These are phyloP conservation scores for Hypena proboscidalis DNA, from an alignment of 2,888 invertebrate species.

Conservation along the genomic window DNA sequence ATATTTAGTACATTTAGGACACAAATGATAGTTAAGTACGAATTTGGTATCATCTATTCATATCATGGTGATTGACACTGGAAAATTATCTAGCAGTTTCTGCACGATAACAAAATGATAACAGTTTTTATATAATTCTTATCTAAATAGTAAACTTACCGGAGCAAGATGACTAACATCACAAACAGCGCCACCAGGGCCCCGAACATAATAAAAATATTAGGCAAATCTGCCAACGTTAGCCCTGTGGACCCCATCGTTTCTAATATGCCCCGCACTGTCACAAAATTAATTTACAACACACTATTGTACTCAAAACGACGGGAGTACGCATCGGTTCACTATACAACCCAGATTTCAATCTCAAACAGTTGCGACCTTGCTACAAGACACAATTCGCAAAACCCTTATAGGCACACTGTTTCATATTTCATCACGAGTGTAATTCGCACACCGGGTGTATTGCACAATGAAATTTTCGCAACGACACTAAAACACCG, in stretches of 20 bases:
- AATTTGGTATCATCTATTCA: no score
- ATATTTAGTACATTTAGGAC: no score
- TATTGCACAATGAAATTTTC: conserved; percentile 55
- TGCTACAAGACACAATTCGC: conserved; percentile 58
- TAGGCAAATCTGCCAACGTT: conserved; percentile 90
- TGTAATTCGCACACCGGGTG: conserved; percentile 36
- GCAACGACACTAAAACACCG: conserved; percentile 52
- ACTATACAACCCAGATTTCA: conserved; percentile 54
- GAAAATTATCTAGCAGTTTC: conserved; percentile 26
- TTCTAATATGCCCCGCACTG: conserved; percentile 37
- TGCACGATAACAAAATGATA: conserved; percentile 20
- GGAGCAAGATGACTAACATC: conserved; percentile 90
- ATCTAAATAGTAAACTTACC: conserved; percentile 75
- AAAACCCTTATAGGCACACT: conserved; percentile 49
- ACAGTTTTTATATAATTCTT: conserved; percentile 7
- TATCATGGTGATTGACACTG: background rate
- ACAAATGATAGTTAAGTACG: no score
- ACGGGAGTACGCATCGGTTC: conserved; percentile 62
- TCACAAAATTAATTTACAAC: conserved; percentile 56
- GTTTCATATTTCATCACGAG: conserved; percentile 54
- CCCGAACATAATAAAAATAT: conserved; percentile 90
- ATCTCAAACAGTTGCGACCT: conserved; percentile 56
- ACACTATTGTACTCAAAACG: conserved; percentile 48
- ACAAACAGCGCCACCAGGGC: conserved; percentile 90
- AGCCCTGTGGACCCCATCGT: conserved; percentile 81